Evolutionary conservation across 1,140 invertebrate genomes (phyloP).

Genomic region (Maniola jurtina): DNA sequence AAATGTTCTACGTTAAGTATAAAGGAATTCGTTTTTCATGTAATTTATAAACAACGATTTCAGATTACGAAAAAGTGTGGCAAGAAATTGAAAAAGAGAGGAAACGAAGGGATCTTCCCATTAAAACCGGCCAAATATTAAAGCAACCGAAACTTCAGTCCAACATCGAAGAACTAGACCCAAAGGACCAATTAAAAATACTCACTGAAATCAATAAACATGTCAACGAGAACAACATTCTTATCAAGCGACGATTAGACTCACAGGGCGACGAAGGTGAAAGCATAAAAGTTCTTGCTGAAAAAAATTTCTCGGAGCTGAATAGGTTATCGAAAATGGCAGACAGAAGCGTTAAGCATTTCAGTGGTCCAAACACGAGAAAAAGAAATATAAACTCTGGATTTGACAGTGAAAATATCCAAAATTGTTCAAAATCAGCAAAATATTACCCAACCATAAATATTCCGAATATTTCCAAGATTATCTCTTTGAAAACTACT

Average conservation of each 20-base stretch:
- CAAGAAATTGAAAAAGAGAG: slow-evolving; percentile 63
- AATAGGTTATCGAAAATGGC: slow-evolving; percentile 73
- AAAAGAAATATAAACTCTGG: slow-evolving; percentile 61
- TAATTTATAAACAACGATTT: slow-evolving; percentile 22
- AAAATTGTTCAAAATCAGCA: slow-evolving; percentile 36
- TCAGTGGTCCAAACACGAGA: slow-evolving; percentile 57
- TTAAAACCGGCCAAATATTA: slow-evolving; percentile 18
- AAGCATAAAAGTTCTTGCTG: slow-evolving; percentile 65
- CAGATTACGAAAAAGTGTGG: slow-evolving; percentile 69
- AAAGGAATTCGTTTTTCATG: not conserved
- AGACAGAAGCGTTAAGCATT: slow-evolving; percentile 68
- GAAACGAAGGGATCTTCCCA: slow-evolving; percentile 46
- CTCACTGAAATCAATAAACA: slow-evolving; percentile 72
- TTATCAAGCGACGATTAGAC: slow-evolving; percentile 70
- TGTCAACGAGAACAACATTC: slow-evolving; percentile 73
- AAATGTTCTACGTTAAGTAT: not conserved
- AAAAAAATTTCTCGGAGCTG: slow-evolving; percentile 73
- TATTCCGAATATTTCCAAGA: slow-evolving; percentile 73
- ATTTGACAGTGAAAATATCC: slow-evolving; percentile 67
- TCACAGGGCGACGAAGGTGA: slow-evolving; percentile 42
- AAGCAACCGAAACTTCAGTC: slow-evolving; percentile 32
- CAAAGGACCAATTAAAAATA: slow-evolving; percentile 59
- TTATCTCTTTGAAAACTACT: slow-evolving; percentile 62
- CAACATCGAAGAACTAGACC: slow-evolving; percentile 46
- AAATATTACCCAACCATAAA: slow-evolving; percentile 58